phyloP scores from a whole-genome alignment of 2,888 invertebrate genomes.

The Cephus rjabovi region DNA sequence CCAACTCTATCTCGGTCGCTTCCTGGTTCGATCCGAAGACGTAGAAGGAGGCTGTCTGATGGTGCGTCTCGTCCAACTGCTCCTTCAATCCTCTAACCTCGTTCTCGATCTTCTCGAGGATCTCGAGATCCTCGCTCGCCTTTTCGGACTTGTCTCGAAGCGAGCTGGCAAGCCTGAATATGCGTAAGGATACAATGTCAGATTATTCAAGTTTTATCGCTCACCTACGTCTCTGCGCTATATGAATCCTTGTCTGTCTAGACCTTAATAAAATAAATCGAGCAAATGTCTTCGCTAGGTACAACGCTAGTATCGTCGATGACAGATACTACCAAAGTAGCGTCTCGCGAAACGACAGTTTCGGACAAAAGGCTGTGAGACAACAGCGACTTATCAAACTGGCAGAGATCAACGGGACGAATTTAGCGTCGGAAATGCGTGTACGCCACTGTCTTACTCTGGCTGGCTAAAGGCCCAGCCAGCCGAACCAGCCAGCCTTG shows the following conservation, averaged over 20 bases:
- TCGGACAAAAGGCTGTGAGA: constrained; percentile 2
- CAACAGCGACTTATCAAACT: constrained; percentile 14
- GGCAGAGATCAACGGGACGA: constrained; percentile 34
- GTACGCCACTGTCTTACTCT: constrained; percentile 45
- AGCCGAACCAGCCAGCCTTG: constrained; percentile 48
- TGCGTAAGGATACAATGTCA: not conserved
- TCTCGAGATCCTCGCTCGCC: constrained; percentile 79
- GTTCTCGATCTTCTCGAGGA: constrained; percentile 80
- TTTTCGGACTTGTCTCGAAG: constrained; percentile 82
- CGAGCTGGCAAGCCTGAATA: constrained; percentile 81
- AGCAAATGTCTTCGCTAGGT: not conserved
- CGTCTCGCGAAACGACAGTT: not conserved
- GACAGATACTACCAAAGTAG: not conserved
- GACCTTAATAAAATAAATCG: not conserved
- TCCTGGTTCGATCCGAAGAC: constrained; percentile 82
- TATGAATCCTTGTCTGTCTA: not conserved
- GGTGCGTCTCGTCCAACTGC: constrained; percentile 71
- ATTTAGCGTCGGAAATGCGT: constrained; percentile 64
- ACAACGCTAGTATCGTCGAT: not conserved
- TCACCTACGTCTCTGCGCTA: not conserved
- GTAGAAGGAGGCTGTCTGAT: constrained; percentile 70
- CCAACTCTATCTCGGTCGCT: constrained; percentile 73
- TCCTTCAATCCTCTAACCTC: constrained; percentile 78
- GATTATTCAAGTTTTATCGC: not conserved
- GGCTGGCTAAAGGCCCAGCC: constrained; percentile 56